Conservation (phyloP, 2,797 vertebrate species). For the Acanthurus leucopareius region DNA sequence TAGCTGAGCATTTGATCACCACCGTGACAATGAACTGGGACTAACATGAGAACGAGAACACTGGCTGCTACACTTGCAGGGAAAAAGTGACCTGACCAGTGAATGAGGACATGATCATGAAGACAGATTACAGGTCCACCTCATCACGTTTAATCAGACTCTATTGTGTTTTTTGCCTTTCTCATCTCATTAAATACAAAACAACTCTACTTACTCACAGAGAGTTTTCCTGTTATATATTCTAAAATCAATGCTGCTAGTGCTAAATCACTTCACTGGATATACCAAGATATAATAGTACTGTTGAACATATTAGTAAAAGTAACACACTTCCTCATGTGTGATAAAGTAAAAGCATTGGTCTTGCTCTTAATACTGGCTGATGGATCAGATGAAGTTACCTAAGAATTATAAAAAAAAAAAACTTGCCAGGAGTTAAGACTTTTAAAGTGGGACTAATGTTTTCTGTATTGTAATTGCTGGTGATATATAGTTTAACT, state of each 20-base stretch:
- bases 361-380: too few relatives aligned
- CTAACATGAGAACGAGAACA: constrained; percentile 16
- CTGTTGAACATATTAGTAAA: background rate
- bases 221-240: background rate
- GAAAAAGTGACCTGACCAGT: background rate
- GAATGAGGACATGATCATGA: background rate
- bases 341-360: background rate
- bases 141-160: background rate
- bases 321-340: too few relatives aligned
- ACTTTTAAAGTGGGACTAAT: too few relatives aligned
- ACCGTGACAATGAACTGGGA: constrained; percentile 14
- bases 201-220: too few relatives aligned
- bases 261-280: background rate
- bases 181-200: background rate
- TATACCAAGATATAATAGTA: background rate
- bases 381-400: too few relatives aligned
- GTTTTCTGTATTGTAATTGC: too few relatives aligned
- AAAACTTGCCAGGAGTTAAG: too few relatives aligned
- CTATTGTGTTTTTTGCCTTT: background rate
- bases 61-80: background rate
- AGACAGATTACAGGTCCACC: background rate
- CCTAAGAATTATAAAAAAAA: too few relatives aligned
- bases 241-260: background rate
- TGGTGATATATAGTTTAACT: too few relatives aligned
- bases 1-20: constrained; percentile 15